These are phyloP conservation scores for Arothron firmamentum DNA, from an alignment of 2,113 vertebrate genomes.

Conservation along the genomic window DNA sequence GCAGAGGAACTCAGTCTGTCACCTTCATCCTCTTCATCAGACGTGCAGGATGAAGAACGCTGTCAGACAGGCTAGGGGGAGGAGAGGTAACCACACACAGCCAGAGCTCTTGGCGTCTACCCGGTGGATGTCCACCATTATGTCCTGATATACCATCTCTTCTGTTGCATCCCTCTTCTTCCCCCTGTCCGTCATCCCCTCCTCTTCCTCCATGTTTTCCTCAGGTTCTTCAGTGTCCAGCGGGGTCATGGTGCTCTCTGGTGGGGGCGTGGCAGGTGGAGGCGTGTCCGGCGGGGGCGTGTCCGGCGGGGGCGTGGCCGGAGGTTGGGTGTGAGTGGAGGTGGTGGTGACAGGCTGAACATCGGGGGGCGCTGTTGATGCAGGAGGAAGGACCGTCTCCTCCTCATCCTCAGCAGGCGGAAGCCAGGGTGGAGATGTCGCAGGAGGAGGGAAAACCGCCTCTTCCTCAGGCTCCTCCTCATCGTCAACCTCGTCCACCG, in stretches of 20 bases:
- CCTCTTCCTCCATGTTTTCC: neutral
- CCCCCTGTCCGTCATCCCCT: neutral
- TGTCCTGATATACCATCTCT: neutral
- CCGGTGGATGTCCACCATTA: neutral
- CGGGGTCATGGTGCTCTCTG: too few species aligned
- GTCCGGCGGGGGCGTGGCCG: rapidly evolving
- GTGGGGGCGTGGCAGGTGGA: neutral
- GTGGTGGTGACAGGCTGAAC: neutral
- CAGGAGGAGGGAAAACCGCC: neutral
- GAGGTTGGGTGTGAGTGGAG: neutral
- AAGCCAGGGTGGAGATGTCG: neutral
- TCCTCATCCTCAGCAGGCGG: neutral
- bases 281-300: neutral
- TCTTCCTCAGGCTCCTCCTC: neutral
- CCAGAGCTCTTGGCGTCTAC: neutral
- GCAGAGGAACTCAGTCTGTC: neutral
- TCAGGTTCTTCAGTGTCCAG: neutral
- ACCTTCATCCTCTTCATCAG: conserved; percentile 28
- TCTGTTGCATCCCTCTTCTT: neutral
- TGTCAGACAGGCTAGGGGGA: conserved; percentile 27
- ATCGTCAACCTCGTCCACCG: neutral
- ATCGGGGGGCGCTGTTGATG: neutral
- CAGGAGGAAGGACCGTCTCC: neutral
- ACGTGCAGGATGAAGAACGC: conserved; percentile 26
- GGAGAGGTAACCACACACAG: neutral